Evolutionary conservation across 2,888 invertebrate genomes (phyloP).

Genomic region (Acanthosoma haemorrhoidale): DNA sequence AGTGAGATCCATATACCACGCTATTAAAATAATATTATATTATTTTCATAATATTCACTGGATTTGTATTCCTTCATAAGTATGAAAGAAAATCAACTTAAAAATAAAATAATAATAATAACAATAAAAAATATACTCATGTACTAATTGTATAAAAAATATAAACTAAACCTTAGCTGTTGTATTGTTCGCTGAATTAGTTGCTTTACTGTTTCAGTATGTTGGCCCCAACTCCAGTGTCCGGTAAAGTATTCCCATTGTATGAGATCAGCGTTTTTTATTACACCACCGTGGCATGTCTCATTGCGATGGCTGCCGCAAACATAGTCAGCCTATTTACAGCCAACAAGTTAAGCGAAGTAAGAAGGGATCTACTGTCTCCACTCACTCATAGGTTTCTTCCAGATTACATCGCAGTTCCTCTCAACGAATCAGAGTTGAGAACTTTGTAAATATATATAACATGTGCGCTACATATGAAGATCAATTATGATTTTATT

Average conservation of each 20-base stretch:
- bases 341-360: slow-evolving; percentile 51
- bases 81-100: no score
- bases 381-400: slow-evolving; percentile 53
- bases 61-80: no score
- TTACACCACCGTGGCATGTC: neutral
- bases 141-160: no score
- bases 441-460: no score
- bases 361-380: slow-evolving; percentile 56
- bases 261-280: neutral
- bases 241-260: neutral
- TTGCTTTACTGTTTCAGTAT: neutral
- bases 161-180: no score
- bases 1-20: no score
- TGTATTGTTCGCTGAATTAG: no score
- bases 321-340: slow-evolving; percentile 58
- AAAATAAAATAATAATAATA: no score
- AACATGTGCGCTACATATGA: neutral
- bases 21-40: no score
- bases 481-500: no score
- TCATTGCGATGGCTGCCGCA: slow-evolving; percentile 56
- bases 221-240: neutral
- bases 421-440: neutral
- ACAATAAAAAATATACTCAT: no score
- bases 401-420: slow-evolving; percentile 5
- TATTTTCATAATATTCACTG: no score